Percentiles rank a stretch among this genome's conserved stretches.
Evolutionary conservation across 1,140 invertebrate species (phyloP).

Genomic region (Proctacanthus coquilletti): DNA sequence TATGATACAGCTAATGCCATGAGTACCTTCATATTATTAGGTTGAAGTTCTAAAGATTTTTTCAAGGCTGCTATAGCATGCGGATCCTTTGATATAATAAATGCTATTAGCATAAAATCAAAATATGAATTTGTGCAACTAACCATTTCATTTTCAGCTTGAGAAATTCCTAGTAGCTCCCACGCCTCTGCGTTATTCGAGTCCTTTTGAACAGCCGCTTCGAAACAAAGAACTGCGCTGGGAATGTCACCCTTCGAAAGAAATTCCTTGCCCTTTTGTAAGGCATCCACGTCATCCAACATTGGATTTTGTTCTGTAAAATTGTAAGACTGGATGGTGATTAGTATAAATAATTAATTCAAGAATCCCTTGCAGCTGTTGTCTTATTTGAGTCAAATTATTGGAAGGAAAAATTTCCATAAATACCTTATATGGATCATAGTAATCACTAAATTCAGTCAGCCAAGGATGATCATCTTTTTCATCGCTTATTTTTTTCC

Average conservation of each 20-base stretch:
- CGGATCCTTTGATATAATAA: conserved; percentile 45
- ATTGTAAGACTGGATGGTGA: conserved; percentile 51
- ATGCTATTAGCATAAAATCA: conserved; percentile 3
- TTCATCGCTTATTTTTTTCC: conserved; percentile 49
- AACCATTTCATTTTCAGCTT: conserved; percentile 55
- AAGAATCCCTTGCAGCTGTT: conserved; percentile 35
- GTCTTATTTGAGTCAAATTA: too few relatives aligned
- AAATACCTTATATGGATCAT: conserved; percentile 50
- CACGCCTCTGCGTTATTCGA: conserved; percentile 67
- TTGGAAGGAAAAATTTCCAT: conserved; percentile 3
- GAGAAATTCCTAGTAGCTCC: conserved; percentile 69
- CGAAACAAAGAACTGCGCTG: conserved; percentile 90
- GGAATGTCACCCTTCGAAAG: conserved; percentile 79
- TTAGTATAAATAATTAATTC: conserved; percentile 31
- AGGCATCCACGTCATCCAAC: conserved; percentile 60
- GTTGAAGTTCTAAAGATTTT: conserved; percentile 68
- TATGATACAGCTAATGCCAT: conserved; percentile 87
- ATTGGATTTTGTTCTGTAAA: conserved; percentile 82
- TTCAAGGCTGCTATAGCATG: conserved; percentile 78
- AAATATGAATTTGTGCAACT: conserved; percentile 51
- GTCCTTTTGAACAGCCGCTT: conserved; percentile 81
- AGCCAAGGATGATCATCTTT: conserved; percentile 46
- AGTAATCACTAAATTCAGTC: conserved; percentile 43
- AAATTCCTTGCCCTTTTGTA: conserved; percentile 72
- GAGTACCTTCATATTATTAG: conserved; percentile 65